Conservation (phyloP, 2,797 vertebrate genomes). For the Lagodon rhomboides region DNA sequence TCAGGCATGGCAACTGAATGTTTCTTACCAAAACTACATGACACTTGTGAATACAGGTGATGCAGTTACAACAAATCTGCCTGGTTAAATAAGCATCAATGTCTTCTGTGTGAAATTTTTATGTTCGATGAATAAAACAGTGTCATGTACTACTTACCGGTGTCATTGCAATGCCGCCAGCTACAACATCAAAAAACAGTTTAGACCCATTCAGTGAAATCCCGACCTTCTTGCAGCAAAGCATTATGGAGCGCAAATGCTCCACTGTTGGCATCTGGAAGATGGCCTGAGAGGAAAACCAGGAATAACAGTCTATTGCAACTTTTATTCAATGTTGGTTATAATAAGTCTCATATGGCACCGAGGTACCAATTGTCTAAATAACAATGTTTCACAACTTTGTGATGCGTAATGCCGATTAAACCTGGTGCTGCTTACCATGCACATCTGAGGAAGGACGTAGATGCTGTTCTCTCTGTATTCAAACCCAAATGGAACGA, state of each 20-base stretch:
- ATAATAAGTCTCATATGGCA: too few relatives aligned
- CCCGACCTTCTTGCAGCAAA: accelerated
- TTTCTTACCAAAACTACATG: too few relatives aligned
- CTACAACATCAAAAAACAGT: neutral
- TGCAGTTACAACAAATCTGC: too few relatives aligned
- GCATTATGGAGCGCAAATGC: accelerated
- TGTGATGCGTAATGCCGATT: too few relatives aligned
- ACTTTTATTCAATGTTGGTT: too few relatives aligned
- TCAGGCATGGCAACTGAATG: too few relatives aligned
- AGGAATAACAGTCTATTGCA: too few relatives aligned
- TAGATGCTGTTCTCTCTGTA: slow-evolving; percentile 23
- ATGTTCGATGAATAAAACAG: neutral
- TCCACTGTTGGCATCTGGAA: accelerated
- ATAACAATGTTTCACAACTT: too few relatives aligned
- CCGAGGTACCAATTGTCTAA: too few relatives aligned
- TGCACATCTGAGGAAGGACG: slow-evolving; percentile 34
- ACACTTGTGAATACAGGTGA: too few relatives aligned
- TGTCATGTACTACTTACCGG: slow-evolving; percentile 19
- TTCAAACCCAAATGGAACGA: slow-evolving; percentile 42
- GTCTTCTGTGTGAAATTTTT: too few relatives aligned
- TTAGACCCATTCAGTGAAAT: neutral
- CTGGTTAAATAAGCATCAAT: too few relatives aligned
- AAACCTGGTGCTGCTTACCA: slow-evolving; percentile 45
- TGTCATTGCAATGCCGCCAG: accelerated
- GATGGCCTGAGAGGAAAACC: slow-evolving; percentile 57